These are phyloP conservation scores for Melinaea marsaeus DNA, from an alignment of 2,888 invertebrate genomes.

Conservation along the genomic window DNA sequence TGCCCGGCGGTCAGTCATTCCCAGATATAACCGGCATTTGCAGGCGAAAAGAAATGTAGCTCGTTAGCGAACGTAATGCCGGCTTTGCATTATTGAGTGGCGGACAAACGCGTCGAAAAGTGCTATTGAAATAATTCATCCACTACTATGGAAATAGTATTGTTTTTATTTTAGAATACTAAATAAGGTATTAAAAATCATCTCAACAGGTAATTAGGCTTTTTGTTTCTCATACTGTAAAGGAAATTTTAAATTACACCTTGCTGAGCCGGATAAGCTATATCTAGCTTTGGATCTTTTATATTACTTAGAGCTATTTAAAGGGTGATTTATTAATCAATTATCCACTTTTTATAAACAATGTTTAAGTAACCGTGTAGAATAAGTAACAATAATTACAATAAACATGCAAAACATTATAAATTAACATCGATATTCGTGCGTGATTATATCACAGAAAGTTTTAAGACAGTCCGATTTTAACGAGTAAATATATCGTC, in stretches of 20 bases:
- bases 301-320: conserved; percentile 3
- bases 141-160: conserved; percentile 20
- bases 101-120: conserved; percentile 48
- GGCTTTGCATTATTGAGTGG: conserved; percentile 58
- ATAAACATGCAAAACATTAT: background rate
- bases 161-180: conserved; percentile 22
- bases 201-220: conserved; percentile 21
- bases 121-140: conserved; percentile 33
- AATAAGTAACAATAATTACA: background rate
- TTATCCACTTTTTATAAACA: background rate
- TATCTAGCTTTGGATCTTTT: conserved; percentile 5
- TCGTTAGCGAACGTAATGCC: conserved; percentile 69
- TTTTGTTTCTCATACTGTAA: conserved; percentile 18
- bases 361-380: background rate
- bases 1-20: conserved; percentile 48
- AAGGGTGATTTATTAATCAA: background rate
- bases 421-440: conserved; percentile 26
- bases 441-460: conserved; percentile 53
- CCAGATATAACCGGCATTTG: conserved; percentile 50
- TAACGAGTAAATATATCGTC: conserved; percentile 73
- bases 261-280: conserved; percentile 13
- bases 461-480: conserved; percentile 58
- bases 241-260: conserved; percentile 24
- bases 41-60: conserved; percentile 59
- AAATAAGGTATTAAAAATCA: conserved; percentile 26